A percentile compares a stretch with the other conserved stretches of the same genome.
Conservation (phyloP, 2,888 invertebrate species). For the Torymus auratus region DNA sequence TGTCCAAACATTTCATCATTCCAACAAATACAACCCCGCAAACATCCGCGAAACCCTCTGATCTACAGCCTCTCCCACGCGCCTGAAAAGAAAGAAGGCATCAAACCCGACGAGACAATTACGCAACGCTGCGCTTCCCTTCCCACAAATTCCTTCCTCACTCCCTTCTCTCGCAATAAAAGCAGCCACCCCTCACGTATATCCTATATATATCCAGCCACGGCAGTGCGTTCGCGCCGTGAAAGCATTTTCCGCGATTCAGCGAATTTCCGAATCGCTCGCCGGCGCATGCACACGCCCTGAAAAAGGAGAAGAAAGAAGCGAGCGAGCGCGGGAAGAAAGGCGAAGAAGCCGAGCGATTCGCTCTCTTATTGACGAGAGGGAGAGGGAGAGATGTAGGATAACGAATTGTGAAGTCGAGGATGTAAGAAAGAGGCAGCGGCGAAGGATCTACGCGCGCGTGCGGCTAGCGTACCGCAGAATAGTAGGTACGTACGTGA, state of each 20-base stretch:
- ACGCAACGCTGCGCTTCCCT: slow-evolving; percentile 1
- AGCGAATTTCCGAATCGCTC: slow-evolving; percentile 43
- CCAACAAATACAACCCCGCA: no score
- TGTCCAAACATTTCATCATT: no score
- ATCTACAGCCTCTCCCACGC: background rate
- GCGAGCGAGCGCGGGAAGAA: background rate
- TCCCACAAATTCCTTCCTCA: no score
- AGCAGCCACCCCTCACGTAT: no score
- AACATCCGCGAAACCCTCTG: no score
- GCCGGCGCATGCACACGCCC: background rate
- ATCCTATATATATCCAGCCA: no score
- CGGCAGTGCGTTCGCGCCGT: slow-evolving; percentile 17
- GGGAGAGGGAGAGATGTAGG: slow-evolving; percentile 13
- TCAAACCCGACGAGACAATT: background rate
- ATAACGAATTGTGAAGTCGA: slow-evolving; percentile 56
- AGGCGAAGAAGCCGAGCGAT: background rate
- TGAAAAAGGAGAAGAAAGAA: slow-evolving; percentile 1
- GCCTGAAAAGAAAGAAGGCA: background rate
- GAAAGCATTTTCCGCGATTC: slow-evolving; percentile 45
- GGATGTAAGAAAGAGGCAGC: slow-evolving; percentile 25
- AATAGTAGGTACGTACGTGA: background rate
- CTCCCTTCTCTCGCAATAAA: no score
- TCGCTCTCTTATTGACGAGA: slow-evolving; percentile 47
- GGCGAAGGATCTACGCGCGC: slow-evolving; percentile 14
- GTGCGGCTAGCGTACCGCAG: background rate